Conservation (phyloP, 2,888 invertebrate species). For the Smittia sp. region DNA sequence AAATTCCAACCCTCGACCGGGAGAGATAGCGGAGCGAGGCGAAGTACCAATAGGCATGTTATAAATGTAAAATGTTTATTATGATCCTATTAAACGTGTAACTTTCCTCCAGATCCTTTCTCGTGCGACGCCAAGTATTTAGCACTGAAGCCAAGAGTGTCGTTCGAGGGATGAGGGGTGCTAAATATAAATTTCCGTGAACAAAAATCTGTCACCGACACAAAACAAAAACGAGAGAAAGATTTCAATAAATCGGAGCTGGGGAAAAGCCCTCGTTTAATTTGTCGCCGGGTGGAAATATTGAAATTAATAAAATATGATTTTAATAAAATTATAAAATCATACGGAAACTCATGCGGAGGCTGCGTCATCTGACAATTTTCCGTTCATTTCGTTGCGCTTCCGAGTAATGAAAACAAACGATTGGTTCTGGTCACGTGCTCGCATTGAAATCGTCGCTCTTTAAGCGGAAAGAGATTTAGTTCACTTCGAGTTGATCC, state of each 20-base stretch:
- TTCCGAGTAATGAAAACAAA: constrained; percentile 48
- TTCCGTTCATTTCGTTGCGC: constrained; percentile 22
- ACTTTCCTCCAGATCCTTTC: constrained; percentile 7
- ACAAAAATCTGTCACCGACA: constrained; percentile 41
- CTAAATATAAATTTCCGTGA: constrained; percentile 8
- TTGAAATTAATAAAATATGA: constrained; percentile 37
- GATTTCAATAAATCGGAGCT: constrained; percentile 16
- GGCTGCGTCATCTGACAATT: constrained; percentile 38
- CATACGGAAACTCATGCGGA: constrained; percentile 25
- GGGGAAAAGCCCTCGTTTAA: constrained; percentile 4
- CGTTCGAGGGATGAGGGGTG: constrained; percentile 10
- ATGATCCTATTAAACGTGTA: constrained; percentile 42
- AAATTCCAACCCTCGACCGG: constrained; percentile 24
- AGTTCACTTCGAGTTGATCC: background rate
- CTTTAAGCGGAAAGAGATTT: constrained; percentile 14
- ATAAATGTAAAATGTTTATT: constrained; percentile 42
- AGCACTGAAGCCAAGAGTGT: constrained; percentile 29
- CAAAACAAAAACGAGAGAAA: constrained; percentile 31
- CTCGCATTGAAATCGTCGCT: constrained; percentile 6
- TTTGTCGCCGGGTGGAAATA: constrained; percentile 19
- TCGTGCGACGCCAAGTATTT: constrained; percentile 36
- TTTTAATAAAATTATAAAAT: constrained; percentile 42
- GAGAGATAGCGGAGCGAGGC: background rate
- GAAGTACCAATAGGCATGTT: constrained; percentile 40
- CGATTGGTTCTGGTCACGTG: constrained; percentile 54